Conservation (phyloP, 2,113 vertebrate species). For the Epinephelus cyanopodus region DNA sequence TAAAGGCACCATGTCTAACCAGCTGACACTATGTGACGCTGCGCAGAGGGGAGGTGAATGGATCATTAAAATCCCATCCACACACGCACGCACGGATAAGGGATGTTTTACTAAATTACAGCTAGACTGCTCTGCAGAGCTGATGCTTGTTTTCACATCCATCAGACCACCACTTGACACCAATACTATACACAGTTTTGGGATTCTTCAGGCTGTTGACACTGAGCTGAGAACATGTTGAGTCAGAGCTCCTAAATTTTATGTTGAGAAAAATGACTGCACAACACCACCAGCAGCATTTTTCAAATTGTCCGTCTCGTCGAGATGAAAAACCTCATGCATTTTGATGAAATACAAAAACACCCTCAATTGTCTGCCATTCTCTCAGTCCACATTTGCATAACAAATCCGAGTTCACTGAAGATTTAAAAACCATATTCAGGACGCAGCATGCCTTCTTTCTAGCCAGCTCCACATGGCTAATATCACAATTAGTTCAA, state of each 20-base stretch:
- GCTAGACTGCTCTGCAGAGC: not conserved
- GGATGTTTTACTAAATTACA: conserved; percentile 24
- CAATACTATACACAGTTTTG: not conserved
- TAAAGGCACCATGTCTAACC: conserved; percentile 46
- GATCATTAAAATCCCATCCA: conserved; percentile 42
- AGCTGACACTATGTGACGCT: conserved; percentile 44
- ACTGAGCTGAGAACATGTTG: not conserved
- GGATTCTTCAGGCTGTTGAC: not conserved
- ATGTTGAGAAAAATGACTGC: not conserved
- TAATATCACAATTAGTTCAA: conserved; percentile 42
- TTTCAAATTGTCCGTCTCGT: not conserved
- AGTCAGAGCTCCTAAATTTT: not conserved
- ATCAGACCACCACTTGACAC: not conserved
- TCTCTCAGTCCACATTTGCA: conserved; percentile 46
- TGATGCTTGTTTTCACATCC: not conserved
- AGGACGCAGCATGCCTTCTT: conserved; percentile 4
- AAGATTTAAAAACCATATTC: conserved; percentile 37
- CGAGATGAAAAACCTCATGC: conserved; percentile 19
- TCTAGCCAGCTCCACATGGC: not conserved
- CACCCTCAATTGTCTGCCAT: conserved; percentile 9
- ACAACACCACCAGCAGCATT: not conserved
- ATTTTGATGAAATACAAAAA: conserved; percentile 34
- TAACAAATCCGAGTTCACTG: conserved; percentile 39
- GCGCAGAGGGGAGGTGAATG: conserved; percentile 6
- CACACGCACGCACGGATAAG: not conserved